Evolutionary conservation across 2,113 vertebrate species (phyloP).

Genomic region (Ahaetulla prasina): DNA sequence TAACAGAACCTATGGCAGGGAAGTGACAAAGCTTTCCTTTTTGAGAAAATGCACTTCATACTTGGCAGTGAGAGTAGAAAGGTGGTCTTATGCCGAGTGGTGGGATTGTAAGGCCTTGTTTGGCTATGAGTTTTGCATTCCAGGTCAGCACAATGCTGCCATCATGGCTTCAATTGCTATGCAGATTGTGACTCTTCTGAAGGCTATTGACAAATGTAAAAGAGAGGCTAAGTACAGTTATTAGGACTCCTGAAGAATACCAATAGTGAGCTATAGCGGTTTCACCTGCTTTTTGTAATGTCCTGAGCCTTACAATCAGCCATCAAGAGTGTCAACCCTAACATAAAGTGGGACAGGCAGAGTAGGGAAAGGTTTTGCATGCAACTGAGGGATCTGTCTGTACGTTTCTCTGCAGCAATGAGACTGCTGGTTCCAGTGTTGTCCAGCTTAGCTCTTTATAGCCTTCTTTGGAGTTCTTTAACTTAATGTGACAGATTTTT

Average conservation of each 20-base stretch:
- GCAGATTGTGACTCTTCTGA: neutral
- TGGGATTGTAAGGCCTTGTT: neutral
- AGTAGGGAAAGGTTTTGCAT: neutral
- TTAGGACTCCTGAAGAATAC: neutral
- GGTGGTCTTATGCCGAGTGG: neutral
- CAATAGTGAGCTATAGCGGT: neutral
- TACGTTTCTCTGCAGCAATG: neutral
- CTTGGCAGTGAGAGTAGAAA: neutral
- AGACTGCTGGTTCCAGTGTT: neutral
- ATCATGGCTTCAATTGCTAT: neutral
- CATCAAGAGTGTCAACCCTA: neutral
- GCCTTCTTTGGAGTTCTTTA: neutral
- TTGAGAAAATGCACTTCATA: neutral
- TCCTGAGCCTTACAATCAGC: neutral
- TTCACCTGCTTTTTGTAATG: neutral
- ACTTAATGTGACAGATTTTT: conserved; percentile 30
- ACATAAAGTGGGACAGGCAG: neutral
- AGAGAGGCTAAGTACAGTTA: neutral
- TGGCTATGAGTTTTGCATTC: neutral
- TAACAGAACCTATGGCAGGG: neutral
- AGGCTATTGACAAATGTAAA: neutral
- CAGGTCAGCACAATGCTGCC: neutral
- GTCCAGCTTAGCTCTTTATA: neutral
- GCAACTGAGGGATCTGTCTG: neutral
- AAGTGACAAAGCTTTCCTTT: neutral